Percentiles rank a stretch among this genome's conserved stretches.
These are phyloP conservation scores for Eustalomyia histrio DNA, from an alignment of 2,888 invertebrate species.

Conservation along the genomic window DNA sequence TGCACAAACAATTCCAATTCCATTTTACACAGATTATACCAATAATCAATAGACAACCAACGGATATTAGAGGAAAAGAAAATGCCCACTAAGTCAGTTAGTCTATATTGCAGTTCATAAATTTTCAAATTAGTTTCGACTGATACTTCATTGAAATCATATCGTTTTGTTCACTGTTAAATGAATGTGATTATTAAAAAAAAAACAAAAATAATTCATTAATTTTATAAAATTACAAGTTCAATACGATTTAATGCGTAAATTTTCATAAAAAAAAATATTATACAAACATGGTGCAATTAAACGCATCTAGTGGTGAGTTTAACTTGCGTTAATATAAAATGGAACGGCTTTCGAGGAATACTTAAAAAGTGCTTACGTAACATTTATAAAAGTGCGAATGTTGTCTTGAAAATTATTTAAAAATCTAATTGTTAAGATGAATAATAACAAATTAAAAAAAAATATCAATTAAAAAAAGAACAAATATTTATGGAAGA, in stretches of 20 bases:
- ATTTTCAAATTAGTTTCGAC: slow-evolving; percentile 69
- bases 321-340: slow-evolving; percentile 5
- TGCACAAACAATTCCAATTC: slow-evolving; percentile 25
- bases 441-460: background rate
- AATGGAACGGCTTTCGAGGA: slow-evolving; percentile 17
- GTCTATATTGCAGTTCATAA: slow-evolving; percentile 72
- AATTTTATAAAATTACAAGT: background rate
- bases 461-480: background rate
- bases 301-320: slow-evolving; percentile 58
- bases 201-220: background rate
- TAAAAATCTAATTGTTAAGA: background rate
- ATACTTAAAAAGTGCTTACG: slow-evolving; percentile 32
- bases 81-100: slow-evolving; percentile 76
- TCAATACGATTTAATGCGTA: slow-evolving; percentile 13
- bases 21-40: slow-evolving; percentile 37
- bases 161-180: slow-evolving; percentile 21
- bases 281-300: slow-evolving; percentile 50
- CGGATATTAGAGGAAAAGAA: slow-evolving; percentile 68
- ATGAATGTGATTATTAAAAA: background rate
- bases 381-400: slow-evolving; percentile 14
- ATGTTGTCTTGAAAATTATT: background rate
- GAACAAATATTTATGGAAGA: background rate
- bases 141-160: slow-evolving; percentile 50
- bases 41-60: slow-evolving; percentile 51
- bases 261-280: background rate